Percentiles rank a stretch among this genome's conserved stretches.
These are phyloP conservation scores for Andrena minutula DNA, from an alignment of 2,888 invertebrate species.

Conservation along the genomic window DNA sequence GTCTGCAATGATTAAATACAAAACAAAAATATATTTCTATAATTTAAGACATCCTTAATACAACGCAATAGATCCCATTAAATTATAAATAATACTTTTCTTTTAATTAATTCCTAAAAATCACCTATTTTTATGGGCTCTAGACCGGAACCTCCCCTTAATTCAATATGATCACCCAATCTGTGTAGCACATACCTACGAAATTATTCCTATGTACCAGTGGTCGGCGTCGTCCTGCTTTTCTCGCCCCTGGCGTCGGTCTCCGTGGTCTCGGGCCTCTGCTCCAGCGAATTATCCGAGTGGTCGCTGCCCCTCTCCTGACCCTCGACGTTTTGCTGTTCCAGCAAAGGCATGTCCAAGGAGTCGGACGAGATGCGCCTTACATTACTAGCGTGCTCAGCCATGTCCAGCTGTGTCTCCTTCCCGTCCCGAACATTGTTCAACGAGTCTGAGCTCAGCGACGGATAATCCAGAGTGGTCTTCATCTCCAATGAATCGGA, in stretches of 20 bases:
- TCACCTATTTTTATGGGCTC: too few relatives aligned
- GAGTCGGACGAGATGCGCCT: constrained; percentile 83
- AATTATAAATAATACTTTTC: too few relatives aligned
- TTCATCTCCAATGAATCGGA: constrained; percentile 90
- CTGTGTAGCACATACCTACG: constrained; percentile 54
- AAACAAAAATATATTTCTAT: too few relatives aligned
- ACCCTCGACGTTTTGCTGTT: constrained; percentile 69
- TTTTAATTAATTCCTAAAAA: too few relatives aligned
- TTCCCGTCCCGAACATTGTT: constrained; percentile 80
- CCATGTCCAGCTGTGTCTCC: constrained; percentile 71
- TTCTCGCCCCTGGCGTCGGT: constrained; percentile 73
- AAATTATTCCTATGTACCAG: constrained; percentile 75
- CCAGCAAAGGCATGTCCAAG: constrained; percentile 79
- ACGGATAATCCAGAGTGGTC: constrained; percentile 84
- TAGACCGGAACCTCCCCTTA: too few relatives aligned
- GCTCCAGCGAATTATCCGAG: constrained; percentile 68
- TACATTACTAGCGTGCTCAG: constrained; percentile 73
- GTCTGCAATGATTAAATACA: too few relatives aligned
- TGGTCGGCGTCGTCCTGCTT: constrained; percentile 71
- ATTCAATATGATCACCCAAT: neutral
- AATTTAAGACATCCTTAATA: too few relatives aligned
- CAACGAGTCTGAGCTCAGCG: constrained; percentile 83
- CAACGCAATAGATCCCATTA: too few relatives aligned
- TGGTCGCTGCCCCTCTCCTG: constrained; percentile 57
- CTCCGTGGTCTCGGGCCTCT: constrained; percentile 64